Base-by-base conservation (phyloP, 2,888 invertebrate species). In the Morinoia aosen region DNA sequence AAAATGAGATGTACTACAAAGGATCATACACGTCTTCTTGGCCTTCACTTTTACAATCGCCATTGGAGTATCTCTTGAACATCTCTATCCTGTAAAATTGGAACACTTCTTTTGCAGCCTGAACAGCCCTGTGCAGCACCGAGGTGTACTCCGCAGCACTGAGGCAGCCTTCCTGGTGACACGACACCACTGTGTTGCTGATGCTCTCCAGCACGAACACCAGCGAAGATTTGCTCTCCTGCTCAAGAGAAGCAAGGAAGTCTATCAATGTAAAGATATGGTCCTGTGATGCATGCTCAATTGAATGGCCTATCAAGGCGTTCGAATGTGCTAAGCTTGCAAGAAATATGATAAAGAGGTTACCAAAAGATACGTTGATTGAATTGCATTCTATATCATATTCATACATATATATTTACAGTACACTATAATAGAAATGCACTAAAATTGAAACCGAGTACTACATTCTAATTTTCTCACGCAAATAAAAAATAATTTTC, bases 21-120 rank as follows among this genome's bases (percentile, higher is more conserved):
- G 93, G 93, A 93, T 93, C 93, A 19, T 93, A 93, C 11, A 48
- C 93, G 33, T 93, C 56, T 33, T 93, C 33, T 16, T 39, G 57
- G 33, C 33, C 93, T 25, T 91, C 91, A 91, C 57, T 33, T 33
- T 12, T 56, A 33, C 40, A 19, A 56, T 33, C 93, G 33, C 57
- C n/a, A 57, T 25, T n/a, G 33, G 93, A 95, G 33, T 95, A 95
- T 64, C 48, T 58, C 64, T 95, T 58, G 39, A 19, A 25, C 61
- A 95, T 95, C n/a, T 95, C 61, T 61, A 58, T 12, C 48, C 95
- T 95, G 95, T 95, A 95, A n/a, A 95, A 95, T n/a, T 64, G 58
- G 64, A 95, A 95, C 12, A 95, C 64, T 64, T 64, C 64, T 61
- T 95, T 64, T 2, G 95, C 48, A 58, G 95, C 95, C n/a, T 95